Evolutionary conservation across 2,888 invertebrate species (phyloP).

Genomic region (Erebia epiphron): DNA sequence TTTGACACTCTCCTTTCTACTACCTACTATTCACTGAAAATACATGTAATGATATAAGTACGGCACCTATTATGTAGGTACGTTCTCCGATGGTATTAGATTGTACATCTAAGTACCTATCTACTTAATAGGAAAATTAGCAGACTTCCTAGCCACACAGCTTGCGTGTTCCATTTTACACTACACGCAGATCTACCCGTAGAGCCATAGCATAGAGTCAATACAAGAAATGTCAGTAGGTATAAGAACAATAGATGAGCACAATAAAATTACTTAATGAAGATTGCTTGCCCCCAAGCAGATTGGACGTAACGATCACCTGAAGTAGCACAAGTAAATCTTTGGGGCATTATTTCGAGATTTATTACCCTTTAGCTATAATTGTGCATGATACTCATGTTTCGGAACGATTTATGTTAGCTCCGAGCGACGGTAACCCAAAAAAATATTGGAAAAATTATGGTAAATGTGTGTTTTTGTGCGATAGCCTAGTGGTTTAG

Average conservation of each 20-base stretch:
- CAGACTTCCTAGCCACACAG: too few species aligned
- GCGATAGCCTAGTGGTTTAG: neutral
- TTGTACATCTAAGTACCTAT: too few species aligned
- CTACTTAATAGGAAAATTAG: too few species aligned
- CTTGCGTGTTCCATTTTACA: neutral
- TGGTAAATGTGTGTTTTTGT: constrained; percentile 26
- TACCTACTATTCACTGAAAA: too few species aligned
- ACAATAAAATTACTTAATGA: constrained; percentile 61
- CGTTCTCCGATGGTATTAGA: too few species aligned
- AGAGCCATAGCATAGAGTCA: neutral
- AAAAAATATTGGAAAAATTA: constrained; percentile 30
- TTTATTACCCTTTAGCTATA: constrained; percentile 75
- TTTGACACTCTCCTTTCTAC: too few species aligned
- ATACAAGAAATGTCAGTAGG: constrained; percentile 1
- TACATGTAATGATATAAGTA: too few species aligned
- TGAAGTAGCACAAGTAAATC: constrained; percentile 75
- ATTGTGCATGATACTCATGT: constrained; percentile 64
- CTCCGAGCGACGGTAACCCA: constrained; percentile 58
- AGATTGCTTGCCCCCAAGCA: constrained; percentile 69
- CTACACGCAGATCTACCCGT: neutral
- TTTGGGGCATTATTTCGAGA: constrained; percentile 72
- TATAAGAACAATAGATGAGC: constrained; percentile 34
- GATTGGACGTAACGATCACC: constrained; percentile 73
- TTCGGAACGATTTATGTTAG: constrained; percentile 69
- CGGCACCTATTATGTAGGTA: too few species aligned